Evolutionary conservation across 1,140 invertebrate species (phyloP), one percentile per base, ranked within the genome.

Genomic region (Drosophila nigrodunni): DNA sequence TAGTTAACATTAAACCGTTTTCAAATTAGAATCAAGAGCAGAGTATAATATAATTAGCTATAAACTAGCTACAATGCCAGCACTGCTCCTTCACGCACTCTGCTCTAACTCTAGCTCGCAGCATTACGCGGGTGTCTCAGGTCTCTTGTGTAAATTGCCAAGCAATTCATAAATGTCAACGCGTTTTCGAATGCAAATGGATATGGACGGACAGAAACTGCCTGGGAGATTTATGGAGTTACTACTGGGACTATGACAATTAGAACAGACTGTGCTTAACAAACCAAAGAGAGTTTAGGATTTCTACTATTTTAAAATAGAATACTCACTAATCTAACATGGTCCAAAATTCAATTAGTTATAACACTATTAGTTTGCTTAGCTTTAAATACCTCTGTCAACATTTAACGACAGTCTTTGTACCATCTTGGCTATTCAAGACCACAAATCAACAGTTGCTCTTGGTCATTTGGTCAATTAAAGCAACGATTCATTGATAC

Each of bases 121-220:
- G 30, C 50, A 46, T 54, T 75, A 74, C 41, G 86, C 82, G 86
- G 85, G 85, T 89, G 86, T 89, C 72, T 61, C 68, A 39, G 52
- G 69, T 85, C 67, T 81, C 81, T 89, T 82, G 72, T 66, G 76
- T 90, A 90, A 89, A 90, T 89, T 82, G 81, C 78, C 81, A 75
- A 67, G 81, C 82, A 89, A 89, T 89, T 89, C 86, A 89, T 89
- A 89, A 89, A 73, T 90, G 86, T 89, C 86, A 89, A 86, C 83
- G 82, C 82, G 76, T 79, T 43, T 68, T 59, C 25, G 30, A 21
- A 46, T 39, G 50, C 61, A 52, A 41, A 46, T 62, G 49, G 47
- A 39, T 50, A 52, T 47, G 35, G 68, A 60, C 39, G 25, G 30
- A 7, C 54, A 15, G 34, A n/a, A 37, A 37, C 46, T 46, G 69